Base-by-base conservation (phyloP, 2,888 invertebrate genomes). In the Cerastis rubricosa region DNA sequence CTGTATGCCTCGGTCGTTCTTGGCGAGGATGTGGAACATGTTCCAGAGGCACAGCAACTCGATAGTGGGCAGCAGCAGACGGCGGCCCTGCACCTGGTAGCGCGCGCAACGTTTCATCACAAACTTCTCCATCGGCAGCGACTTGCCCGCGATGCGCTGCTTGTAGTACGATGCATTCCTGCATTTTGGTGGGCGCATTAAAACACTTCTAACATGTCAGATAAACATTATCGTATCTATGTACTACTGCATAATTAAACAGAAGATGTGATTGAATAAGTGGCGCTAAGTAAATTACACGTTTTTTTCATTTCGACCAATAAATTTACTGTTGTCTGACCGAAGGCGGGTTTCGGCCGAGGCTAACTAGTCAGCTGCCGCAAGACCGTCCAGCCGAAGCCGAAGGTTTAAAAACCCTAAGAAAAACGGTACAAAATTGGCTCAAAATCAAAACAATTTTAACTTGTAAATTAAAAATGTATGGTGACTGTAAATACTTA, bases 111-210 rank as follows among this genome's bases (percentile, higher is more conserved):
- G 98, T 91, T 98, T 98, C n/a, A 98, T 97, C 66, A 98, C 98
- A 95, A 99, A 99, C 94, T 99, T 99, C 94, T 99, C 99, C 97
- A 99, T 98, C 2, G 99, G 99, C 84, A 99, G 95, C 0, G 99
- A 99, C 95, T 99, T 99, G 0, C 99, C 99, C 49, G 99, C 99
- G 74, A 99, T 98, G 76, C 98, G 97, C 91, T 99, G 98, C 90
- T 99, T 99, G 93, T 98, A 98, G 72, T 97, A 97, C 5, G 99
- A 98, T 9, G 99, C 98, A 88, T 98, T 97, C 87, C 98, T 98
- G 92, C 64, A 93, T 47, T 66, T 59, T 6, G 25, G 14, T 45
- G 9, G 12, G 25, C 43, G n/a, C 11, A 72, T 73, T 54, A 54
- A 29, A n/a, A 54, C 8, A 49, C 7, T 17, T 35, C 12, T 35